A percentile compares a stretch with the other conserved stretches of the same genome.
phyloP scores from a whole-genome alignment of 1,140 invertebrate genomes.

The Nebria ingens region DNA sequence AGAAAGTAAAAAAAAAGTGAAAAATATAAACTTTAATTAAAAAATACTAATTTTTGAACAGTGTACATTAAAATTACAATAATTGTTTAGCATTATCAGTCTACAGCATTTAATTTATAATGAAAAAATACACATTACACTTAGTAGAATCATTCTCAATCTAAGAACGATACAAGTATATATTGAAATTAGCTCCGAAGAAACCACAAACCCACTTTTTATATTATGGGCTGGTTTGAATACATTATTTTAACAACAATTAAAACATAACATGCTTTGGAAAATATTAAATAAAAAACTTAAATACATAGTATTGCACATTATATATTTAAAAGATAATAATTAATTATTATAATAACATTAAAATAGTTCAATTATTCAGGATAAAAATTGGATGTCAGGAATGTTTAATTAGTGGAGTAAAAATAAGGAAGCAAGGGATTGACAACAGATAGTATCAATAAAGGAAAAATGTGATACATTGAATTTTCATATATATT shows the following conservation, averaged over 20 bases:
- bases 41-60: neutral
- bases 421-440: too few relatives aligned
- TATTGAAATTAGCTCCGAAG: neutral
- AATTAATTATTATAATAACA: neutral
- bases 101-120: too few relatives aligned
- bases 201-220: neutral
- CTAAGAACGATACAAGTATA: neutral
- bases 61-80: neutral
- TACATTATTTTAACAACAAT: neutral
- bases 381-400: too few relatives aligned
- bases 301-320: constrained; percentile 7
- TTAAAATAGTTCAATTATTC: too few relatives aligned
- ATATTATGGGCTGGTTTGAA: neutral
- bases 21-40: too few relatives aligned
- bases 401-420: too few relatives aligned
- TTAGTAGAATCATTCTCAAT: neutral
- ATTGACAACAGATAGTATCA: too few relatives aligned
- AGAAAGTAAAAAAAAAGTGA: too few relatives aligned
- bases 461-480: too few relatives aligned
- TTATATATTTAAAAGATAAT: neutral
- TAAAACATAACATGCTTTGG: neutral
- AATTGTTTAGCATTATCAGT: too few relatives aligned
- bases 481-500: too few relatives aligned
- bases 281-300: neutral
- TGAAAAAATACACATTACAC: too few relatives aligned